phyloP scores from a whole-genome alignment of 2,888 invertebrate genomes.

The Chrysina gloriosa region DNA sequence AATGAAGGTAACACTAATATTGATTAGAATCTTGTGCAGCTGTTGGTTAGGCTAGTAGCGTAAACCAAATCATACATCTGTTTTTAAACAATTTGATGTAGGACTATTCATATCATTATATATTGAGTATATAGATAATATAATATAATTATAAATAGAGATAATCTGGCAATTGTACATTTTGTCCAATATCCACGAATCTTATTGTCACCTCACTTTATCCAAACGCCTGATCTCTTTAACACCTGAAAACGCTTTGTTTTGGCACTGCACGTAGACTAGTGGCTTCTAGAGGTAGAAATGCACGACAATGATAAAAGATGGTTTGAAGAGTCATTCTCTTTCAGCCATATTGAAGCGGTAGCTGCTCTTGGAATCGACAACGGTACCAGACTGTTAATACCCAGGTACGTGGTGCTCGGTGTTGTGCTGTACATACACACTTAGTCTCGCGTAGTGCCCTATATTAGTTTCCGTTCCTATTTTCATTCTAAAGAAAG shows the following conservation, averaged over 20 bases:
- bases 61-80: too few species aligned
- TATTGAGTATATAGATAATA: too few species aligned
- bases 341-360: slow-evolving; percentile 67
- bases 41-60: too few species aligned
- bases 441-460: slow-evolving; percentile 55
- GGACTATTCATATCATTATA: too few species aligned
- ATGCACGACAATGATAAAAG: slow-evolving; percentile 62
- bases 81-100: too few species aligned
- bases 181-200: slow-evolving; percentile 18
- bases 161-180: too few species aligned
- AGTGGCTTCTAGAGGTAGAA: slow-evolving; percentile 60
- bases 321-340: slow-evolving; percentile 67
- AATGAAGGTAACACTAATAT: too few species aligned
- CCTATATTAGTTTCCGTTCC: slow-evolving; percentile 54
- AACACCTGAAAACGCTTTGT: slow-evolving; percentile 35
- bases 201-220: background rate
- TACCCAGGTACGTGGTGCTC: slow-evolving; percentile 68
- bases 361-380: slow-evolving; percentile 66
- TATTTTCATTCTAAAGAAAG: slow-evolving; percentile 21
- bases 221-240: background rate
- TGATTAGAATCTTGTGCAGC: too few species aligned
- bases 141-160: too few species aligned
- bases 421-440: slow-evolving; percentile 58
- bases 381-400: slow-evolving; percentile 67
- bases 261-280: slow-evolving; percentile 52